Evolutionary conservation across 2,113 vertebrate genomes (phyloP), one percentile per base, ranked within the genome.

Genomic region (Polypterus bichir): DNA sequence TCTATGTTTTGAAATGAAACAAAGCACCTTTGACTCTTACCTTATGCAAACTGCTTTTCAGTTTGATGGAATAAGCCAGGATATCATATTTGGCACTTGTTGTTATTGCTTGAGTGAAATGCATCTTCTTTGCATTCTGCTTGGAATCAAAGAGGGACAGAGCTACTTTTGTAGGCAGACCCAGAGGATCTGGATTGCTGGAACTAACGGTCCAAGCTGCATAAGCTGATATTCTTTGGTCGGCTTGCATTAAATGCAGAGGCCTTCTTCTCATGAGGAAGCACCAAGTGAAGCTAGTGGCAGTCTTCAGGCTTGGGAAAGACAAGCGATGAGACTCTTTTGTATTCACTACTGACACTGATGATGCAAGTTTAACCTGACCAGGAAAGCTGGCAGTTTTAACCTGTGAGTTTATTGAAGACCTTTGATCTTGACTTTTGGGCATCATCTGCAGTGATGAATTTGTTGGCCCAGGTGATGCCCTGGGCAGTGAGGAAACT

Each of bases 281-380:
- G 86, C 96, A 98, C 96, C 96, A 98, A 0, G 94, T 97, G 61
- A 92, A 95, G 48, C 85, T 94, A 0, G 96, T 98, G 6, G 91
- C 72, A 0, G 94, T 98, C 76, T 97, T 98, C 68, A 98, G 83
- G 73, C 93, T 97, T 51, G 94, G 91, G 66, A 97, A 97, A 2
- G 92, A 86, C 48, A 86, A 65, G 1, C 82, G 88, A 51, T 91
- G 91, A 1, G 79, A 69, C 62, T 95, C 90, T 49, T 83, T 83
- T 0, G 76, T 69, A 46, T 81, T 89, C 44, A 86, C 69, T 0
- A 76, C 68, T 5, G 91, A 78, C 61, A 89, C 68, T 2, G 82
- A 78, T 0, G 77, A 72, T 27, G 68, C 69, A 47, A 83, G 71
- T 61, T 85, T 88, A 48, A 82, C 75, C 64, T 89, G 90, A 51